Evolutionary conservation across 2,113 vertebrate species (phyloP).

Genomic region (Ailuropoda melanoleuca): DNA sequence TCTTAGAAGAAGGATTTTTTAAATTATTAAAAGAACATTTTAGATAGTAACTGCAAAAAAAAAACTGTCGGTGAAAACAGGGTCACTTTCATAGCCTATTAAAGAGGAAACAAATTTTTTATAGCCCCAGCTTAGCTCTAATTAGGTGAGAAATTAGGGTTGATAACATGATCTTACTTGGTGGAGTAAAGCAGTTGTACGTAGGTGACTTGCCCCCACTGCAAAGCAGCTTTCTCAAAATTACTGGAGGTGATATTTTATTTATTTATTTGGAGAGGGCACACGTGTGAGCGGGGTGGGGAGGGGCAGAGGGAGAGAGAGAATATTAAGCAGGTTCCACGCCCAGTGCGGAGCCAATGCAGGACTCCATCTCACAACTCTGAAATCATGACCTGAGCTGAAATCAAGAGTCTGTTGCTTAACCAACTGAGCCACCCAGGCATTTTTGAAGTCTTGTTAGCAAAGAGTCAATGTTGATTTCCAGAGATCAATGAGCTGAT

Average conservation of each 20-base stretch:
- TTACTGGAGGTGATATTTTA: not conserved
- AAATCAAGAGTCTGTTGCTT: not conserved
- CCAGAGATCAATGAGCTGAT: not conserved
- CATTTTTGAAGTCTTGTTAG: not conserved
- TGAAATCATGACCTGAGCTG: not conserved
- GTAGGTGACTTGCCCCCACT: not conserved
- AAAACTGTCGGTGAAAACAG: not conserved
- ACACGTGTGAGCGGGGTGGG: not conserved
- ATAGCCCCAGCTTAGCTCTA: not conserved
- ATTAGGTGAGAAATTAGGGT: not conserved
- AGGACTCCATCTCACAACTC: not conserved
- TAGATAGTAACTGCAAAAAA: not conserved
- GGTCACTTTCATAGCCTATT: not conserved
- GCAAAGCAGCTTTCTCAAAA: not conserved
- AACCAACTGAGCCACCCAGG: not conserved
- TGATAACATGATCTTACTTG: not conserved
- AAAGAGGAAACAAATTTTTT: slow-evolving; percentile 30
- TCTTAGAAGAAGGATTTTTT: not conserved
- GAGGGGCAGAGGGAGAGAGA: not conserved
- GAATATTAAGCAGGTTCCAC: not conserved
- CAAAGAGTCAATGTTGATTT: not conserved
- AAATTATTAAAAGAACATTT: not conserved
- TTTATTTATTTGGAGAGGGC: not conserved
- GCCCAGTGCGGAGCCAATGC: not conserved
- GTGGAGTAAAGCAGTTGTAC: not conserved